These are phyloP conservation scores for Cynopterus sphinx DNA, from an alignment of 2,797 vertebrate genomes.

Conservation along the genomic window DNA sequence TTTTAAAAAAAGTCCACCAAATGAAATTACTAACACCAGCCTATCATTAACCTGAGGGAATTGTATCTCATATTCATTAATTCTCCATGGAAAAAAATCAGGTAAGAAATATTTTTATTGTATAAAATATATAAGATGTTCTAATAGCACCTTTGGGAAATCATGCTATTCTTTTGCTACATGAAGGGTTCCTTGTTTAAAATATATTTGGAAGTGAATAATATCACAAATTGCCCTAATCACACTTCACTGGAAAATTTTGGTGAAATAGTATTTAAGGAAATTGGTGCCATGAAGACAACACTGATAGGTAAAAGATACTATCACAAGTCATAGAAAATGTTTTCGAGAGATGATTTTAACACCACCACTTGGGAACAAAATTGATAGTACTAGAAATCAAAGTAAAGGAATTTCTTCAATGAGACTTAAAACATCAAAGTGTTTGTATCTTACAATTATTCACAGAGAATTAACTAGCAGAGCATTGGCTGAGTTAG, in stretches of 20 bases:
- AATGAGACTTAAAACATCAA: background rate
- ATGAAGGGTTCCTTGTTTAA: background rate
- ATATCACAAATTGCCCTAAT: background rate
- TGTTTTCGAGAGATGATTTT: conserved; percentile 42
- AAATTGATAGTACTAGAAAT: conserved; percentile 14
- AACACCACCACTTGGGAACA: background rate
- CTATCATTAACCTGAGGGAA: conserved; percentile 64
- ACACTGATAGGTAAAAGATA: background rate
- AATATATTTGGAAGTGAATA: background rate
- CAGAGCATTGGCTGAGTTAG: background rate
- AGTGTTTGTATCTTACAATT: background rate
- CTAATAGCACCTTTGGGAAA: background rate
- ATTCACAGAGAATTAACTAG: background rate
- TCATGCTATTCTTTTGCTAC: background rate
- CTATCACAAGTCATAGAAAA: background rate
- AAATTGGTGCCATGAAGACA: background rate
- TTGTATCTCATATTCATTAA: conserved; percentile 63
- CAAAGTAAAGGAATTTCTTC: conserved; percentile 3
- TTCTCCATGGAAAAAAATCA: conserved; percentile 48
- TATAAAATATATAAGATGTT: background rate
- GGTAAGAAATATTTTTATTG: conserved; percentile 66
- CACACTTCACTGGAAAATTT: background rate
- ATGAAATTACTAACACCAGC: conserved; percentile 4
- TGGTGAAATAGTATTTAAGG: background rate
- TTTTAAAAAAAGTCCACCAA: background rate